phyloP scores from a whole-genome alignment of 2,797 vertebrate genomes.

The Trichosurus vulpecula region DNA sequence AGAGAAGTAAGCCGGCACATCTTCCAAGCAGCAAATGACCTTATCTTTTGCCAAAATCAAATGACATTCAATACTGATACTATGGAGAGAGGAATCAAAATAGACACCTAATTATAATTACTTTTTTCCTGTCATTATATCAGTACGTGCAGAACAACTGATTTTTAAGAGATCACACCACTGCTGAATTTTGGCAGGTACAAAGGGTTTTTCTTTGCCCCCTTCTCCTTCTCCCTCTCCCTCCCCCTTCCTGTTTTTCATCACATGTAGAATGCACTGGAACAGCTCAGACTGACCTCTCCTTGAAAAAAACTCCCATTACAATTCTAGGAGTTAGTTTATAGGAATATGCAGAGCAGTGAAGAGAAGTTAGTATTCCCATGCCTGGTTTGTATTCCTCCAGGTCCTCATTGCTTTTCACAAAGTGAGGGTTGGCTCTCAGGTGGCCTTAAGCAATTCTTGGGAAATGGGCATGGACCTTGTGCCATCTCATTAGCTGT shows the following conservation, averaged over 20 bases:
- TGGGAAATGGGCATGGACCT: constrained; percentile 33
- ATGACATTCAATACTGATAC: constrained; percentile 87
- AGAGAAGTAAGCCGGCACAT: constrained; percentile 71
- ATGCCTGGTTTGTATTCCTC: constrained; percentile 61
- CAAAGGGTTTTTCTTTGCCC: constrained; percentile 77
- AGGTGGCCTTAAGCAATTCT: constrained; percentile 49
- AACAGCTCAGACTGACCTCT: constrained; percentile 81
- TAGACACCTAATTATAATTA: constrained; percentile 88
- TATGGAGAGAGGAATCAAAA: constrained; percentile 86
- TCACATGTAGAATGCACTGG: constrained; percentile 72
- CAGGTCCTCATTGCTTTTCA: constrained; percentile 64
- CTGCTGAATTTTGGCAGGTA: constrained; percentile 81
- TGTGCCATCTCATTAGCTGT: constrained; percentile 50
- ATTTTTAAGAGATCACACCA: constrained; percentile 80
- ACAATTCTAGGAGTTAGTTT: constrained; percentile 66
- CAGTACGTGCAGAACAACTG: constrained; percentile 84
- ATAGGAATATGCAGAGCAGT: constrained; percentile 54
- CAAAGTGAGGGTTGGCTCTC: constrained; percentile 25
- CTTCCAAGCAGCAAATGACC: constrained; percentile 78
- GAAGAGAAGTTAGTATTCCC: constrained; percentile 56
- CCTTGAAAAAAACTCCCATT: constrained; percentile 73
- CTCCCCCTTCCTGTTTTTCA: constrained; percentile 74
- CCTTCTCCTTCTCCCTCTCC: constrained; percentile 27
- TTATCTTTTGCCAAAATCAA: constrained; percentile 86
- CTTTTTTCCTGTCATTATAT: constrained; percentile 83